A percentile compares a stretch with the other conserved stretches of the same genome.
phyloP scores from a whole-genome alignment of 2,113 vertebrate species.

The Pterophyllum scalare region DNA sequence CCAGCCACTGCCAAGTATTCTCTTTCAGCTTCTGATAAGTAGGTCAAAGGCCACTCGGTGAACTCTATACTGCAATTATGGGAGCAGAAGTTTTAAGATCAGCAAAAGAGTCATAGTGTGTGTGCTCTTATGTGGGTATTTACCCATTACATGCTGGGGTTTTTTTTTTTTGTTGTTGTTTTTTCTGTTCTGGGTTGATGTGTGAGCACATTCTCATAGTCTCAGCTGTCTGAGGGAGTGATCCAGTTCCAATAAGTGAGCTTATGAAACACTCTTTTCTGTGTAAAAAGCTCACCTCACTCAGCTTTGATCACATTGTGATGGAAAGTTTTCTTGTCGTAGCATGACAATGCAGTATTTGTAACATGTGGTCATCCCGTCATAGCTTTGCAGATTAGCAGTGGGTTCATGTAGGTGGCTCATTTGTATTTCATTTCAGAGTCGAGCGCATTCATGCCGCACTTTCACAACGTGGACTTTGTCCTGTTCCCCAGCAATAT shows the following conservation, averaged over 20 bases:
- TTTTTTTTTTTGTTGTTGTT: background rate
- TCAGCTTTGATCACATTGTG: conserved; percentile 19
- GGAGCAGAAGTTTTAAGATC: background rate
- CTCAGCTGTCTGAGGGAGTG: background rate
- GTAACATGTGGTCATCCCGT: background rate
- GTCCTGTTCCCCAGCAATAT: conserved; percentile 27
- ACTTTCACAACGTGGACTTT: conserved; percentile 39
- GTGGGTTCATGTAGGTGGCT: background rate
- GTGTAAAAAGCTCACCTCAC: background rate
- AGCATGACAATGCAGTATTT: conserved; percentile 31
- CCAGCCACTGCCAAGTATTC: background rate
- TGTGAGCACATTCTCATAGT: background rate
- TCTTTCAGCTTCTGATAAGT: conserved; percentile 18
- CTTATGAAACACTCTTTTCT: conserved; percentile 8
- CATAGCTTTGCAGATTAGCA: background rate
- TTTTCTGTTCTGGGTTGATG: background rate
- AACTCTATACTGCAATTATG: background rate
- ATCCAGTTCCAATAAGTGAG: background rate
- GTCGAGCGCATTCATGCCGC: background rate
- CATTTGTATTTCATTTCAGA: background rate
- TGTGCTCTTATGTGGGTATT: background rate
- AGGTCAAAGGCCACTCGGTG: conserved; percentile 34
- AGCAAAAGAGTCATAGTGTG: background rate
- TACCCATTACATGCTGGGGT: background rate
- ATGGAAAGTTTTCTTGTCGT: conserved; percentile 9